Evolutionary conservation across 1,140 invertebrate genomes (phyloP), one percentile per base, ranked within the genome.

Genomic region (Drosophila guanche): DNA sequence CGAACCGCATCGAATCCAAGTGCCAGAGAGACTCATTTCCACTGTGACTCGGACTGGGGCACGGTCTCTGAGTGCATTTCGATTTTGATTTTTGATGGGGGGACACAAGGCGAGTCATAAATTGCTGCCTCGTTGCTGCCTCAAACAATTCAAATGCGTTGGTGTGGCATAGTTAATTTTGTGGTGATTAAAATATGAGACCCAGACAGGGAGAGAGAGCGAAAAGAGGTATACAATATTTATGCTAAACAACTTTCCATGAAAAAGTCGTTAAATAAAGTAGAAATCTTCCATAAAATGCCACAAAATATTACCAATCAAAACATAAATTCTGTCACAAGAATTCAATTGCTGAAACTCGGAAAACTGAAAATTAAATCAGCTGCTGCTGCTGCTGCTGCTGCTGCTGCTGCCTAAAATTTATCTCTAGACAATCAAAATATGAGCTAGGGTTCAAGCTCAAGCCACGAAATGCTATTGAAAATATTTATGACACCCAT

Each of bases 401-500:
- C 55, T 27, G 46, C 55, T 27, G 53, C 37, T 23, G 25, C 40
- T 23, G 63, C 43, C n/a, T n/a, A n/a, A n/a, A n/a, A 37, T 37
- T 79, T 72, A 84, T 85, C 76, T 66, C 46, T 62, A 72, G 42
- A 52, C 43, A 75, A 79, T 76, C 65, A 48, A 50, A 85, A 46
- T 41, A 33, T 52, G 16, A 41, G 52, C 29, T 27, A 65, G 81
- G 81, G 77, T 86, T 85, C 81, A 85, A 85, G 80, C 77, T 70
- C 77, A 86, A 74, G 55, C 37, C 56, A 46, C 76, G 53, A 76
- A 65, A 79, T 42, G 37, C 22, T 37, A 37, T 57, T 65, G 29
- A 63, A 5, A 37, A 60, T 78, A 88, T 86, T 88, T 88, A 88
- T 86, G 77, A 63, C 67, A 67, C 41, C 69, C 59, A 57, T 61